Percentiles rank a stretch among this genome's conserved stretches.
Evolutionary conservation across 2,888 invertebrate genomes (phyloP).

Genomic region (Camptogramma bilineatum): DNA sequence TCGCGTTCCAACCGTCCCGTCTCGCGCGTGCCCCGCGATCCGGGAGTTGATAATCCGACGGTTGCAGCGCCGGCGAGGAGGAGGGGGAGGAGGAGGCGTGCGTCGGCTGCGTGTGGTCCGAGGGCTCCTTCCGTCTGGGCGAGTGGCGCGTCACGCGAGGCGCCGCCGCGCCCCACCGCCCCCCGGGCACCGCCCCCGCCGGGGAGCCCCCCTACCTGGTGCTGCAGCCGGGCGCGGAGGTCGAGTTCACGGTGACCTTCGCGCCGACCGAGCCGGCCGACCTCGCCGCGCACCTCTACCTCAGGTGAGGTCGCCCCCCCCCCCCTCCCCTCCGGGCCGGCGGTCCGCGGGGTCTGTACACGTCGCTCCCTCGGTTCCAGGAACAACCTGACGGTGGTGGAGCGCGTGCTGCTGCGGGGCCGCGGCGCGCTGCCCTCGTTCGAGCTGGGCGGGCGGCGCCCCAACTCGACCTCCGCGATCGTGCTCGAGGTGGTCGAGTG

Average conservation of each 20-base stretch:
- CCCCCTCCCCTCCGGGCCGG: too few species aligned
- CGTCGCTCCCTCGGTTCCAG: constrained; percentile 69
- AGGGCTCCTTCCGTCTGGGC: constrained; percentile 55
- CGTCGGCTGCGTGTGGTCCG: constrained; percentile 47
- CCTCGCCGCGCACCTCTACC: constrained; percentile 80
- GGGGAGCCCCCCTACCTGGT: constrained; percentile 59
- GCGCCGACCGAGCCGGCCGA: constrained; percentile 67
- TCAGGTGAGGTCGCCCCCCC: constrained; percentile 62
- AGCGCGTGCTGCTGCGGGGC: constrained; percentile 92
- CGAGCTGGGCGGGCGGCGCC: constrained; percentile 94
- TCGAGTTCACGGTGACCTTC: constrained; percentile 79
- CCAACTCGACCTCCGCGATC: constrained; percentile 90
- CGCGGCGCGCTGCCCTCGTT: constrained; percentile 95
- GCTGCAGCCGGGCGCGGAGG: constrained; percentile 85
- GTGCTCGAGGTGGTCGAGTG: constrained; percentile 93
- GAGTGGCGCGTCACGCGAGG: constrained; percentile 58
- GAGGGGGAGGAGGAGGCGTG: constrained; percentile 35
- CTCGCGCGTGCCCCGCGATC: too few species aligned
- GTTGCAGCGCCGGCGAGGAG: constrained; percentile 35
- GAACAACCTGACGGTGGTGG: constrained; percentile 97
- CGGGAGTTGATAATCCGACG: too few species aligned
- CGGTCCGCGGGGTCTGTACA: too few species aligned
- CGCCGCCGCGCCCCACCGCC: constrained; percentile 38
- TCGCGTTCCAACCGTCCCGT: not conserved
- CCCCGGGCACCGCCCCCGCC: constrained; percentile 42